Evolutionary conservation across 2,888 invertebrate genomes (phyloP).

Genomic region (Melikaiella ostensackeni): DNA sequence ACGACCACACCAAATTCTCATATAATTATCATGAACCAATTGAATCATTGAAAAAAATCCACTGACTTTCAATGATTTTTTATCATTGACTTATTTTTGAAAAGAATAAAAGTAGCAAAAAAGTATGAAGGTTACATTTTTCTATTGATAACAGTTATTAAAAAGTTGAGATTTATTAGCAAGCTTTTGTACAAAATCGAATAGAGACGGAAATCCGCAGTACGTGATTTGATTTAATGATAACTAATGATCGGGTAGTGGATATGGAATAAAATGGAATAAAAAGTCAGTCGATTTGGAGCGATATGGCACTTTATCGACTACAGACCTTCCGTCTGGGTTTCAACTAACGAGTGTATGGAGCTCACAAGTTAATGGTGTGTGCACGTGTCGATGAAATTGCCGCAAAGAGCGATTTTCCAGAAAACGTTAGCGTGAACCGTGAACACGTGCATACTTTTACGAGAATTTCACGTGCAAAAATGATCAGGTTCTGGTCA

Average conservation of each 20-base stretch:
- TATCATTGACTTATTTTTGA: neutral
- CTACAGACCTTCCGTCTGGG: neutral
- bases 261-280: constrained; percentile 19
- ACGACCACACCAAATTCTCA: neutral
- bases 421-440: neutral
- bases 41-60: neutral
- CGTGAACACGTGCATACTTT: neutral
- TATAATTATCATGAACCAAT: neutral
- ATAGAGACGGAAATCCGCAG: neutral
- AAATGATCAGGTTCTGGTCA: neutral
- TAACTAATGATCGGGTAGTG: constrained; percentile 1
- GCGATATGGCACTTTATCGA: constrained; percentile 8
- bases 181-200: neutral
- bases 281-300: constrained; percentile 13
- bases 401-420: constrained; percentile 6
- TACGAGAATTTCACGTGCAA: constrained; percentile 11
- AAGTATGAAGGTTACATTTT: neutral
- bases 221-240: constrained; percentile 29
- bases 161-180: neutral
- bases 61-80: constrained; percentile 23
- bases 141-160: neutral
- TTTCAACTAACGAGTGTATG: neutral
- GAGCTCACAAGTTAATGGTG: neutral
- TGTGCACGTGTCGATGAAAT: constrained; percentile 22
- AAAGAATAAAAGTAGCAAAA: neutral